These are phyloP conservation scores for Mola mola DNA, from an alignment of 2,113 vertebrate species.

Conservation along the genomic window DNA sequence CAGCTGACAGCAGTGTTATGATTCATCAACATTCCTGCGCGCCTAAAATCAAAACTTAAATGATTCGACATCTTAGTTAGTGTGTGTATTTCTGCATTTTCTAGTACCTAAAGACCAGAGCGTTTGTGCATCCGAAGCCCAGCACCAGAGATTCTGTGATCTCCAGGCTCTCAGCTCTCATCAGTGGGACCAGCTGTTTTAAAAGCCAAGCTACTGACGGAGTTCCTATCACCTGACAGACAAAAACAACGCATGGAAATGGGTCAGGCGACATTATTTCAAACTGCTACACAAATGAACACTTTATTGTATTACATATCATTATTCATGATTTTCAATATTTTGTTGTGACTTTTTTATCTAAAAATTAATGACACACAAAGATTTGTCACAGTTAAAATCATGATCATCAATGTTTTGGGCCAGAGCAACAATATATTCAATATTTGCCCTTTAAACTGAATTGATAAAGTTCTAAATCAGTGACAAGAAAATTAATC, in stretches of 20 bases:
- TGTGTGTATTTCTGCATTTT: slow-evolving; percentile 11
- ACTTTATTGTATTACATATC: no score
- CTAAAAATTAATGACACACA: no score
- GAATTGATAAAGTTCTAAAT: no score
- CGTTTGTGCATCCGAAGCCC: slow-evolving; percentile 97
- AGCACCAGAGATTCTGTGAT: slow-evolving; percentile 97
- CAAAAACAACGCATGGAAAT: slow-evolving; percentile 5
- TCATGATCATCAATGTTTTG: no score
- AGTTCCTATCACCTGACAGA: slow-evolving; percentile 91
- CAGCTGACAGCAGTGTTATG: not conserved
- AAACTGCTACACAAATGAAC: not conserved
- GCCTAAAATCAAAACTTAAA: slow-evolving; percentile 3
- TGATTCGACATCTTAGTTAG: not conserved
- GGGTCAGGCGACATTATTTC: not conserved
- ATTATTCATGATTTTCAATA: no score
- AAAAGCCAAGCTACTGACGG: slow-evolving; percentile 94
- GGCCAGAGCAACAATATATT: not conserved
- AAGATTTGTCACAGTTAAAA: no score
- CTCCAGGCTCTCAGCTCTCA: slow-evolving; percentile 98
- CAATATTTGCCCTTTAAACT: not conserved
- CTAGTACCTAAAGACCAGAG: slow-evolving; percentile 98
- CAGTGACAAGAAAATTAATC: no score
- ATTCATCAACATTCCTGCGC: not conserved
- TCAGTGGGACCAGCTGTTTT: slow-evolving; percentile 96
- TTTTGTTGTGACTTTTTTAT: no score